A percentile compares a stretch with the other conserved stretches of the same genome.
Evolutionary conservation across 2,888 invertebrate species (phyloP).

Genomic region (Sesia apiformis): DNA sequence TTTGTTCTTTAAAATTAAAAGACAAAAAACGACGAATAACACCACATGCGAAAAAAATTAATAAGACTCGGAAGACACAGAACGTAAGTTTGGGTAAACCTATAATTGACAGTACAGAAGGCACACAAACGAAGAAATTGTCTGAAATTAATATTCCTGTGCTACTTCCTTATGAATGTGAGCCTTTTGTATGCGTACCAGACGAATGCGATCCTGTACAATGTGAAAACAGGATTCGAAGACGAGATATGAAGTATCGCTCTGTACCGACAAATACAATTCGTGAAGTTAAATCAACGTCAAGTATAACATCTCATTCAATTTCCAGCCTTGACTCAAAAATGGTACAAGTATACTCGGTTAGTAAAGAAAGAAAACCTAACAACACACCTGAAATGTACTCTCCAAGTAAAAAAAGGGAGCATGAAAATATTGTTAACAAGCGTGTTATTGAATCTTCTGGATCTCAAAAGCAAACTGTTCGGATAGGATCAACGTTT

Average conservation of each 20-base stretch:
- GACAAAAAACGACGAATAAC: conserved; percentile 4
- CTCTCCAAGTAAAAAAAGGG: not conserved
- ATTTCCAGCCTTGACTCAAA: not conserved
- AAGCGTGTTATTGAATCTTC: not conserved
- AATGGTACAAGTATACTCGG: not conserved
- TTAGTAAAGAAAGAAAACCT: not conserved
- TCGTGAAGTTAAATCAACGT: not conserved
- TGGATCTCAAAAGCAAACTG: conserved; percentile 12
- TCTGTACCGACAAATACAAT: not conserved
- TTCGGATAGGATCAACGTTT: conserved; percentile 26
- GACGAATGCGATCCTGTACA: conserved; percentile 23
- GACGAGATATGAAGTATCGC: not conserved
- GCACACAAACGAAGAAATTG: conserved; percentile 4
- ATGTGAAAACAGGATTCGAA: conserved; percentile 11
- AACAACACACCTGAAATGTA: not conserved
- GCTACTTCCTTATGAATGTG: conserved; percentile 18
- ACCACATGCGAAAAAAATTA: not conserved
- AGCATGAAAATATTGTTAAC: not conserved
- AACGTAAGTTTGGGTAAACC: not conserved
- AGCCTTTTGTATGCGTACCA: conserved; percentile 23
- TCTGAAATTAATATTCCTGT: not conserved
- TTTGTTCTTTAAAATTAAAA: conserved; percentile 23
- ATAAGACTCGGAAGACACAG: not conserved
- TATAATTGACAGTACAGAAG: not conserved
- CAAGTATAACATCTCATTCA: not conserved